These are phyloP conservation scores for Coenonympha glycerion DNA, from an alignment of 2,888 invertebrate genomes.

Conservation along the genomic window DNA sequence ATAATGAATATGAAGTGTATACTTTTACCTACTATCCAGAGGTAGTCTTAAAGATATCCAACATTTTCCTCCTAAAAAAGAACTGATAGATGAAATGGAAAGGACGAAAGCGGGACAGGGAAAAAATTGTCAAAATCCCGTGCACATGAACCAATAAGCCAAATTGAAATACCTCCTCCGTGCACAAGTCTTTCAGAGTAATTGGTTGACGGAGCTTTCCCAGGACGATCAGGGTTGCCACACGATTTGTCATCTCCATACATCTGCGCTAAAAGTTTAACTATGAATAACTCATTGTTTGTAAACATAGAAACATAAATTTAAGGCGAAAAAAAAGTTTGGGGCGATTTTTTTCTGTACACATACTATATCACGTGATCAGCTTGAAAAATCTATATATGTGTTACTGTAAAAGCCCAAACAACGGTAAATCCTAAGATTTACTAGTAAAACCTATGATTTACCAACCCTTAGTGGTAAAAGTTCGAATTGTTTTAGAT, in stretches of 20 bases:
- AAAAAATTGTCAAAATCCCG: conserved; percentile 66
- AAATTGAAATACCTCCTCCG: conserved; percentile 68
- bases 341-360: too few species aligned
- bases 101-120: conserved; percentile 57
- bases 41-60: conserved; percentile 12
- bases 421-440: too few species aligned
- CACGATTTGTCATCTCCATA: not conserved
- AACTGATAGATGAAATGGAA: conserved; percentile 55
- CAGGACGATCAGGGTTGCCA: conserved; percentile 44
- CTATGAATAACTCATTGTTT: too few species aligned
- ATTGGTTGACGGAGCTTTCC: conserved; percentile 62
- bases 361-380: too few species aligned
- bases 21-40: not conserved
- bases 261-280: not conserved
- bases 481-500: too few species aligned
- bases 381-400: too few species aligned
- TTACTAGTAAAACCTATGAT: too few species aligned
- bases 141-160: conserved; percentile 70
- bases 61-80: conserved; percentile 46
- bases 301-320: too few species aligned
- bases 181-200: conserved; percentile 66
- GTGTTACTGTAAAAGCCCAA: too few species aligned
- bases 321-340: too few species aligned
- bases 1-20: not conserved
- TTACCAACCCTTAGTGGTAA: too few species aligned